Conservation (phyloP, 1,140 invertebrate genomes). For the Lethrus apterus region DNA sequence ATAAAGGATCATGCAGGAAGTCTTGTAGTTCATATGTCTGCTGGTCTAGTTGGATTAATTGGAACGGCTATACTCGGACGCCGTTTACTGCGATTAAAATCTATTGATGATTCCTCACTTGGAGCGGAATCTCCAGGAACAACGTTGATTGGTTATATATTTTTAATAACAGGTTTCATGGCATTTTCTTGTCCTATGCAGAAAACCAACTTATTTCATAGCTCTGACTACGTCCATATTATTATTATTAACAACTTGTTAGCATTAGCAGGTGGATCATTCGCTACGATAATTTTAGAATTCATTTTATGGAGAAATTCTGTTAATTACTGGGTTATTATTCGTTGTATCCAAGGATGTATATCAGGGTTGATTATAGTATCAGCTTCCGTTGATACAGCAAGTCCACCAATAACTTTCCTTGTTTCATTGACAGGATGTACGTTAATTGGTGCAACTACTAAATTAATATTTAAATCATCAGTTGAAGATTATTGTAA, state of each 20-base stretch:
- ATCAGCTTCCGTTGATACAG: conserved; percentile 23
- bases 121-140: conserved; percentile 23
- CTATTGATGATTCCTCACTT: conserved; percentile 23
- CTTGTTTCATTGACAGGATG: conserved; percentile 18
- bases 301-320: conserved; percentile 21
- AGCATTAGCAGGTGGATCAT: conserved; percentile 22
- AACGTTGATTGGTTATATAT: conserved; percentile 24
- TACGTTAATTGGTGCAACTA: conserved; percentile 21
- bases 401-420: conserved; percentile 18
- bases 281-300: conserved; percentile 20
- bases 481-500: conserved; percentile 30
- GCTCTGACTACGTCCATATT: conserved; percentile 15
- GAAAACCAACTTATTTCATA: conserved; percentile 11
- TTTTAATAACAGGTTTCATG: conserved; percentile 26
- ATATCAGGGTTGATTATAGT: conserved; percentile 24
- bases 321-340: conserved; percentile 26
- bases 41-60: conserved; percentile 19
- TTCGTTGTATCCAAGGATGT: conserved; percentile 26
- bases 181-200: conserved; percentile 19
- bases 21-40: conserved; percentile 24
- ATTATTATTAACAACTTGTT: conserved; percentile 26
- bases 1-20: conserved; percentile 26
- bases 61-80: conserved; percentile 24
- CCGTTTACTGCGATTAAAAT: conserved; percentile 24
- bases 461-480: conserved; percentile 17